Evolutionary conservation across 2,797 vertebrate genomes (phyloP).

Genomic region (Sebastes hubbsi): DNA sequence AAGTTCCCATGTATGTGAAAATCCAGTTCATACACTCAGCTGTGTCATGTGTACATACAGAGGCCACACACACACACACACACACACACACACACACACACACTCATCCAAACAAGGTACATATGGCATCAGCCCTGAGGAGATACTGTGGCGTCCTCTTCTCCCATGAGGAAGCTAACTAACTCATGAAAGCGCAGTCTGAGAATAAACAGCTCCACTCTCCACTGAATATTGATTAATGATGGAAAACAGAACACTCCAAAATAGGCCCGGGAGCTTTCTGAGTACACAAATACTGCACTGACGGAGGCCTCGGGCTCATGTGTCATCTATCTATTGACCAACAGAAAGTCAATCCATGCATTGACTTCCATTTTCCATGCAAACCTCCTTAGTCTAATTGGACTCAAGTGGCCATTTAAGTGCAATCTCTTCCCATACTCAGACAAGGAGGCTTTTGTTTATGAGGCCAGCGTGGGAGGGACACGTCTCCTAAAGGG

Average conservation of each 20-base stretch:
- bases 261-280: conserved; percentile 55
- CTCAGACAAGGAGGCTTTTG: background rate
- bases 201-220: conserved; percentile 62
- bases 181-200: conserved; percentile 52
- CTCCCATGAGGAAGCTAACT: conserved; percentile 59
- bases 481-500: conserved; percentile 17
- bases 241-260: conserved; percentile 57
- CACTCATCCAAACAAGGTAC: conserved; percentile 46
- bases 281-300: conserved; percentile 25
- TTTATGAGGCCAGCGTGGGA: conserved; percentile 26
- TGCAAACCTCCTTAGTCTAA: conserved; percentile 35
- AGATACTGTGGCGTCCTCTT: conserved; percentile 50
- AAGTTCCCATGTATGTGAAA: conserved; percentile 19
- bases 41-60: conserved; percentile 17
- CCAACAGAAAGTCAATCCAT: conserved; percentile 25
- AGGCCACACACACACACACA: background rate
- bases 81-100: background rate
- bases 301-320: conserved; percentile 6
- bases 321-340: conserved; percentile 23
- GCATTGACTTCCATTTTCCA: conserved; percentile 39
- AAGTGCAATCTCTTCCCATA: conserved; percentile 9
- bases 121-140: conserved; percentile 61
- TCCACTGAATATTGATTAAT: conserved; percentile 68
- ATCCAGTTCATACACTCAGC: conserved; percentile 1
- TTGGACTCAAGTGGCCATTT: conserved; percentile 37